Base-by-base conservation (phyloP, 1,140 invertebrate genomes). In the Eriosoma lanigerum region DNA sequence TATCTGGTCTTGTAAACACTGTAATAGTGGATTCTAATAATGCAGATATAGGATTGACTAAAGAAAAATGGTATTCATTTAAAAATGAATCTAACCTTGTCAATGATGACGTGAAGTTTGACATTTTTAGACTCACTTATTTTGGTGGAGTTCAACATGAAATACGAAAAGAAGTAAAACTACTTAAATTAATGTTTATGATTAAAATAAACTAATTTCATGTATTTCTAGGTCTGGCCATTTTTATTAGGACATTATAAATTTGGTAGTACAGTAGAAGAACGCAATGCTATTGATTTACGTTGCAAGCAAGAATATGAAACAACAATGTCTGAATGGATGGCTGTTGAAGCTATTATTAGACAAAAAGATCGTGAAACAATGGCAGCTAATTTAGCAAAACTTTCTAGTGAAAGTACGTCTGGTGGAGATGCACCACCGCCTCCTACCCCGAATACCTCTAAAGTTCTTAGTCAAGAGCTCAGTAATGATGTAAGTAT, bases 271-370 rank as follows among this genome's bases (percentile, higher is more conserved):
- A 91, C 91, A 13, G 82, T 86, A 9, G 89, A 92, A 82, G 92
- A 95, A 82, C 87, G 93, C 1, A 85, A 87, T 29, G 88, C 91
- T 81, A 88, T 92, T 81, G 92, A 95, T 84, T 86, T 88, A 81
- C 87, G 87, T 64, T 90, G 92, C 81, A 88, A 90, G 82, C 89
- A 92, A 73, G 89, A 91, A 81, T 96, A 96, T 84, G 95, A 97
- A 86, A 92, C 93, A 10, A 94, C 92, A 3, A 95, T 96, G 94
- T 95, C 94, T 0, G 95, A 97, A 85, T 98, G 96, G 96, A 86
- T 96, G 72, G 94, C 93, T 1, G 94, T 97, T 1, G 96, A 97
- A 85, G 94, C 94, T 0, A 96, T 97, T 81, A 94, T 97, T 1
- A 85, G 91, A 81, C 94, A 96, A 85, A 85, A 92, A 81, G 96